phyloP scores from a whole-genome alignment of 2,113 vertebrate genomes.

The Tyto alba region DNA sequence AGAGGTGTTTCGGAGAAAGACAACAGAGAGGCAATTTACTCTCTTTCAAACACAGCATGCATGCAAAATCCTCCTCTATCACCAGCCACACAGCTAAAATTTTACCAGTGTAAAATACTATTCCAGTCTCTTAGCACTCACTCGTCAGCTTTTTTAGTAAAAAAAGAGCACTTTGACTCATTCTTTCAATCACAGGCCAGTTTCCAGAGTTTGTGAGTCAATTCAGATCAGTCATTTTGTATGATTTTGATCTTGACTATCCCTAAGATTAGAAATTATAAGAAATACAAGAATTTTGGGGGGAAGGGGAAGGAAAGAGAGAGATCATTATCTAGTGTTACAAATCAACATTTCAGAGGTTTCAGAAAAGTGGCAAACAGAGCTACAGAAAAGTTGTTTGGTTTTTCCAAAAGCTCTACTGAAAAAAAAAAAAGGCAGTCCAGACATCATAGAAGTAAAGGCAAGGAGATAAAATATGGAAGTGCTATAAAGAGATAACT shows the following conservation, averaged over 20 bases:
- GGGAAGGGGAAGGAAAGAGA: not conserved
- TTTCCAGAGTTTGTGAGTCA: not conserved
- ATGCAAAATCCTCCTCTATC: not conserved
- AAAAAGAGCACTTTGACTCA: conserved; percentile 23
- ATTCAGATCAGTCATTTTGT: not conserved
- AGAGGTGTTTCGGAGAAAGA: not conserved
- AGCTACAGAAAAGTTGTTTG: not conserved
- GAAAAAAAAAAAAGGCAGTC: not conserved
- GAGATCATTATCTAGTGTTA: not conserved
- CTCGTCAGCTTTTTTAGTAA: not conserved
- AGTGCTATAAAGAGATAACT: not conserved
- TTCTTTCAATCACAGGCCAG: not conserved
- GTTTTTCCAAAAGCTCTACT: not conserved
- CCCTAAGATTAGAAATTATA: not conserved
- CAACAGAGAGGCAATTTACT: not conserved
- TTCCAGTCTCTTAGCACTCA: not conserved
- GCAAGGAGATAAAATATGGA: not conserved
- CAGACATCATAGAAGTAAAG: not conserved
- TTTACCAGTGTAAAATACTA: not conserved
- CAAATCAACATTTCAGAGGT: not conserved
- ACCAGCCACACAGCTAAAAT: not conserved
- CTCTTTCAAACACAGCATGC: not conserved
- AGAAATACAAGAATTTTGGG: not conserved
- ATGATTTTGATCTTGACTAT: not conserved
- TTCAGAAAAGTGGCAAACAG: not conserved